These are phyloP conservation scores for Bufo bufo DNA, from an alignment of 2,113 vertebrate species.

Conservation along the genomic window DNA sequence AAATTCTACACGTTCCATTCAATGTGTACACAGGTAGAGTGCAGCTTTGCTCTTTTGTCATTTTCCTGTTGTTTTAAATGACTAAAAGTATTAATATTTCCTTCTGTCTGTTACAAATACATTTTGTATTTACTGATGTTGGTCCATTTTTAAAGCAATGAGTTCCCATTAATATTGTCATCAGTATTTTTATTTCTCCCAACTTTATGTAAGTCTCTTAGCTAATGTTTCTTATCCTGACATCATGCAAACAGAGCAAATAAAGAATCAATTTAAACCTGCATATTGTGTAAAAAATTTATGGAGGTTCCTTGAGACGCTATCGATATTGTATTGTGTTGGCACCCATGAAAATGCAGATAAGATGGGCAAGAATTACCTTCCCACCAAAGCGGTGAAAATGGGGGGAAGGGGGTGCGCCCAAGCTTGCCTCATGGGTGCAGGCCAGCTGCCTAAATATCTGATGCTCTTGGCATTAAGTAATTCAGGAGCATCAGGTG, in stretches of 20 bases:
- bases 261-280: constrained; percentile 47
- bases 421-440: too few relatives aligned
- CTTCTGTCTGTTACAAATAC: constrained; percentile 50
- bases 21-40: constrained; percentile 23
- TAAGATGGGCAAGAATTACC: too few relatives aligned
- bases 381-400: too few relatives aligned
- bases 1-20: neutral
- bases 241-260: constrained; percentile 44
- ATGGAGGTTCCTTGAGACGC: neutral
- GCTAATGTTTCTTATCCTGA: constrained; percentile 37
- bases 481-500: too few relatives aligned
- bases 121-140: constrained; percentile 49
- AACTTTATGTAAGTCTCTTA: constrained; percentile 40
- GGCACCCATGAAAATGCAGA: too few relatives aligned
- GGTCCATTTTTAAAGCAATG: neutral
- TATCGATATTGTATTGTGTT: neutral
- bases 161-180: neutral
- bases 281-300: neutral
- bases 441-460: too few relatives aligned
- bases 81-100: constrained; percentile 35
- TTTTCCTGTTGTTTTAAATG: constrained; percentile 10
- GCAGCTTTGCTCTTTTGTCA: constrained; percentile 3
- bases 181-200: constrained; percentile 41
- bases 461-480: too few relatives aligned
- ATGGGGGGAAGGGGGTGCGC: too few relatives aligned